phyloP scores from a whole-genome alignment of 2,113 vertebrate species.

The Trogon melanurus region DNA sequence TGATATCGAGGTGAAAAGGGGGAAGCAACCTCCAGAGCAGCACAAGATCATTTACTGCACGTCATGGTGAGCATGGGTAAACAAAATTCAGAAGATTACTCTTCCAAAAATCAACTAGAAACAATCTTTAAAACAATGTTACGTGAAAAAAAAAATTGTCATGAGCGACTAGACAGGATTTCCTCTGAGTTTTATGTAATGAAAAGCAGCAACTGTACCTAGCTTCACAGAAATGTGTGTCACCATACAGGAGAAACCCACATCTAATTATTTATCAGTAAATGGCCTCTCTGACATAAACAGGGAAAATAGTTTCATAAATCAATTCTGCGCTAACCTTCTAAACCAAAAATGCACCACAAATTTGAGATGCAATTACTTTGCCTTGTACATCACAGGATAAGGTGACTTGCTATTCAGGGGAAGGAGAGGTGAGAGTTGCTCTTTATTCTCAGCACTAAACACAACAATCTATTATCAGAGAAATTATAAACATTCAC shows the following conservation, averaged over 20 bases:
- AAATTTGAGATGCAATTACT: slow-evolving; percentile 57
- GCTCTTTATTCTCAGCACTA: slow-evolving; percentile 33
- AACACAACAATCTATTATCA: slow-evolving; percentile 44
- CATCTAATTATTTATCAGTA: slow-evolving; percentile 65
- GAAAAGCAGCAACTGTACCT: slow-evolving; percentile 1
- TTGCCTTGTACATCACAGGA: slow-evolving; percentile 46
- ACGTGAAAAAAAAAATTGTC: background rate
- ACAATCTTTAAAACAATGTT: slow-evolving; percentile 15
- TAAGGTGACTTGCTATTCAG: slow-evolving; percentile 48
- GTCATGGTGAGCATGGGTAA: background rate
- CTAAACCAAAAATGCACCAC: slow-evolving; percentile 58
- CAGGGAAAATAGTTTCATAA: slow-evolving; percentile 70
- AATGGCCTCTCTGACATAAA: slow-evolving; percentile 62
- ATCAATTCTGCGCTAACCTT: slow-evolving; percentile 66
- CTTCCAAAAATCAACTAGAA: slow-evolving; percentile 12
- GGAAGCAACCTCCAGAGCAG: background rate
- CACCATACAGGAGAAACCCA: slow-evolving; percentile 10
- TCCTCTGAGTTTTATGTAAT: slow-evolving; percentile 17
- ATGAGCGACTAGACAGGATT: background rate
- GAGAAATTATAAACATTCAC: slow-evolving; percentile 51
- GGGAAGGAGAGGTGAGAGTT: slow-evolving; percentile 31
- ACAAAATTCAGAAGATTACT: slow-evolving; percentile 1
- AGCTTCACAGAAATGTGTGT: background rate
- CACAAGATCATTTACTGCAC: background rate
- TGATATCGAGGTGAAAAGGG: background rate